Evolutionary conservation across 2,888 invertebrate species (phyloP), one percentile per base, ranked within the genome.

Genomic region (Amphipyra berbera): DNA sequence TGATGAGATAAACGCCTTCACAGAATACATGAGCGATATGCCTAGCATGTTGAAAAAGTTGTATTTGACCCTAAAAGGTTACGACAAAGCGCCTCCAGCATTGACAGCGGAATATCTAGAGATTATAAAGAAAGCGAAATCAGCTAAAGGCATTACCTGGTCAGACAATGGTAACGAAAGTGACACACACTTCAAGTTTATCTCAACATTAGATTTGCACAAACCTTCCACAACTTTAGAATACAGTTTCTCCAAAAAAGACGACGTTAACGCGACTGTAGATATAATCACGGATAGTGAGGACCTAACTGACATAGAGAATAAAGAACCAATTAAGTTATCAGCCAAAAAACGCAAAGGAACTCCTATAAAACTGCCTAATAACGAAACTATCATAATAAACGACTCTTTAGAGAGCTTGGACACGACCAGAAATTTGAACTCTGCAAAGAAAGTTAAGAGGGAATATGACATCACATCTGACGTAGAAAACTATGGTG

Each of bases 131-230:
- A 94, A 95, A 64, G 92, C 96, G 0, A 96, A 96, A 78, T 95
- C 96, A 0, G 93, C 95, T 0, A 95, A 95, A 79, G 93, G 93
- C 33, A 96, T 97, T 12, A 95, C 95, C 10, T 97, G 96, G 96
- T 95, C 95, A 0, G 96, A 96, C 71, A 87, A 88, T 41, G 90
- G 92, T 10, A 52, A 64, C 0, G 89, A 90, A 38, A 79, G 59
- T 1, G 90, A 91, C 41, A 65, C 87, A 0, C 83, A 89, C 21
- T 90, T 93, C 76, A 89, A 89, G 73, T 92, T 88, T 64, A 84
- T 94, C 21, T 85, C 88, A 0, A 89, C 86, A 9, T 61, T 95
- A 27, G 90, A 92, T 35, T 53, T 91, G 6, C 82, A 89, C 0
- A 88, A 89, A 60, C 92, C 92, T 0, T 84, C 82, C 1, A 81